Evolutionary conservation across 1,140 invertebrate genomes (phyloP).

Genomic region (Palaemon carinicauda): DNA sequence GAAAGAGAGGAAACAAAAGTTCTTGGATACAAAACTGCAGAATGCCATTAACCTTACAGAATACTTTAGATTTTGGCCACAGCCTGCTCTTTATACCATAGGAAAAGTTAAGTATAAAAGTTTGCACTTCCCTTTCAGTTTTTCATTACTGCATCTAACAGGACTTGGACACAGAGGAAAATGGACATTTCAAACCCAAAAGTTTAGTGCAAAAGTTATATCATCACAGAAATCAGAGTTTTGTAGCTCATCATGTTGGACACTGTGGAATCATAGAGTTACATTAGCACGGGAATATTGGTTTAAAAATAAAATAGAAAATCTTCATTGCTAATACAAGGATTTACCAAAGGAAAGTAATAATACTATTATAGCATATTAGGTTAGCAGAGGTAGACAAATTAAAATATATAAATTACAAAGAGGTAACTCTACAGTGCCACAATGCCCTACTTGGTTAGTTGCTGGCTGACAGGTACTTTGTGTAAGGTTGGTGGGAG

Average conservation of each 20-base stretch:
- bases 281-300: background rate
- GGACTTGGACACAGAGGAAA: background rate
- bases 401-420: slow-evolving; percentile 14
- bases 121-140: slow-evolving; percentile 44
- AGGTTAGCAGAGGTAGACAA: background rate
- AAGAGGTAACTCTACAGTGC: slow-evolving; percentile 38
- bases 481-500: slow-evolving; percentile 44
- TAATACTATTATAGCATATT: slow-evolving; percentile 7
- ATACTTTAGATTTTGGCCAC: slow-evolving; percentile 34
- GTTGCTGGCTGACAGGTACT: slow-evolving; percentile 55
- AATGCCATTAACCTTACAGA: slow-evolving; percentile 4
- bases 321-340: too few relatives aligned
- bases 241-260: slow-evolving; percentile 51
- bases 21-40: background rate
- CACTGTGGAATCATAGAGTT: slow-evolving; percentile 47
- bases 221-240: slow-evolving; percentile 49
- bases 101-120: slow-evolving; percentile 48
- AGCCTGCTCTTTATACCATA: slow-evolving; percentile 30
- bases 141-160: slow-evolving; percentile 12
- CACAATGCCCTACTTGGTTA: slow-evolving; percentile 49
- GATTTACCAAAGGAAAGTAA: slow-evolving; percentile 1
- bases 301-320: slow-evolving; percentile 19
- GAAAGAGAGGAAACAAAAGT: background rate
- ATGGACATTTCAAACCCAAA: slow-evolving; percentile 17
- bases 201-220: slow-evolving; percentile 39